Evolutionary conservation across 2,113 vertebrate species (phyloP).

Genomic region (Elgaria multicarinata): DNA sequence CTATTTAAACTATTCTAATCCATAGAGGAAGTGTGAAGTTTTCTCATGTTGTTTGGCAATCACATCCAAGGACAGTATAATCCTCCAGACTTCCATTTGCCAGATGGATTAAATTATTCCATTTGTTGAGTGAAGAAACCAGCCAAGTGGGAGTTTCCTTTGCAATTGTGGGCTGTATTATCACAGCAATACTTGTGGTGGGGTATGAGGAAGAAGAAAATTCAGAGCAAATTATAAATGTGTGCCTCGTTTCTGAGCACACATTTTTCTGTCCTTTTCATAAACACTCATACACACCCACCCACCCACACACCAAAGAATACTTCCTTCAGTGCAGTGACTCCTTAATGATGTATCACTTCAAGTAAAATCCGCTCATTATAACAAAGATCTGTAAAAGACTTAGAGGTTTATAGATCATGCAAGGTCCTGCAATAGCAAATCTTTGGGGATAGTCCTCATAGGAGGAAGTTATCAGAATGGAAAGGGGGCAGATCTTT

Average conservation of each 20-base stretch:
- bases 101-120: conserved; percentile 30
- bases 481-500: not conserved
- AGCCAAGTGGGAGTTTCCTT: conserved; percentile 26
- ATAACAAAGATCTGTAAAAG: not conserved
- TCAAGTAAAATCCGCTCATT: not conserved
- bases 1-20: conserved; percentile 19
- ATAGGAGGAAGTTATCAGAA: not conserved
- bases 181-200: not conserved
- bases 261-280: not conserved
- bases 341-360: not conserved
- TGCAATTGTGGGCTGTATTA: not conserved
- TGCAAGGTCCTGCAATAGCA: too few species aligned
- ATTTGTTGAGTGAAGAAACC: conserved; percentile 9
- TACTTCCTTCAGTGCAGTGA: not conserved
- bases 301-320: too few species aligned
- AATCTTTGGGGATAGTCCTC: not conserved
- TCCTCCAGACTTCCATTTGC: conserved; percentile 18
- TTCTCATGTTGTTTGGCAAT: conserved; percentile 27
- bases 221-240: conserved; percentile 8
- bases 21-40: conserved; percentile 10
- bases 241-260: not conserved
- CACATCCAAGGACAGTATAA: conserved; percentile 24
- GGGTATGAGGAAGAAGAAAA: not conserved
- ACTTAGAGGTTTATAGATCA: not conserved
- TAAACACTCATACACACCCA: too few species aligned